These are phyloP conservation scores for Grallaria varia DNA, from an alignment of 2,113 vertebrate species.

Conservation along the genomic window DNA sequence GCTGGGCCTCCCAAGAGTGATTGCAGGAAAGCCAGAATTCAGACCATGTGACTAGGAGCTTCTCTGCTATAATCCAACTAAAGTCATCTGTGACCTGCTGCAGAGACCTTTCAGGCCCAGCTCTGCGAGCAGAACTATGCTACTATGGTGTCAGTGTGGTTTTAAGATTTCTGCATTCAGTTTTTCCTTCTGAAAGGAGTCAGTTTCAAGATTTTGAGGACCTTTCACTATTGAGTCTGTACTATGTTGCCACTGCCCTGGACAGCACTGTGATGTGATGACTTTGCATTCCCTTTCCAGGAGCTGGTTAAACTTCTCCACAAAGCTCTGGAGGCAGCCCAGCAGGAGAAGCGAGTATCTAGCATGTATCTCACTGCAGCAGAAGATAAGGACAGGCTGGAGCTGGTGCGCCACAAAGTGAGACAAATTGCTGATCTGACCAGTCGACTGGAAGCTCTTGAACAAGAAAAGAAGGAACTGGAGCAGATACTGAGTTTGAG, in stretches of 20 bases:
- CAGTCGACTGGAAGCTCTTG: conserved; percentile 70
- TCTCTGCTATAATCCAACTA: background rate
- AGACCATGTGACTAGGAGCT: background rate
- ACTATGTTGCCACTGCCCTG: background rate
- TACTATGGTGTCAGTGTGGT: background rate
- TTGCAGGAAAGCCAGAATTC: background rate
- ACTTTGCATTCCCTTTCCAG: conserved; percentile 59
- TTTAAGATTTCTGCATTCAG: background rate
- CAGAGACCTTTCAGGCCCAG: background rate
- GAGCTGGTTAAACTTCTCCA: conserved; percentile 91
- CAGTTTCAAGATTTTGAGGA: background rate
- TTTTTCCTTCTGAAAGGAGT: background rate
- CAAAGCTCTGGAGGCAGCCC: conserved; percentile 88
- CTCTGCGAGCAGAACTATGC: background rate
- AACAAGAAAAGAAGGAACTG: conserved; percentile 71
- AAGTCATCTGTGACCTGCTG: background rate
- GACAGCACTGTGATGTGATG: background rate
- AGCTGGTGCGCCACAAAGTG: conserved; percentile 87
- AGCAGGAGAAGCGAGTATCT: conserved; percentile 88
- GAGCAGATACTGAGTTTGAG: conserved; percentile 65
- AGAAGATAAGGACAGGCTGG: conserved; percentile 83
- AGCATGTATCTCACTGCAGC: conserved; percentile 77
- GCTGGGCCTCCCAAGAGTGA: background rate
- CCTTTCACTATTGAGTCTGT: background rate
- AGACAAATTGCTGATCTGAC: conserved; percentile 79